Evolutionary conservation across 92 coral and sea anemone genomes (phyloP).

Genomic region (Muricea muricata): DNA sequence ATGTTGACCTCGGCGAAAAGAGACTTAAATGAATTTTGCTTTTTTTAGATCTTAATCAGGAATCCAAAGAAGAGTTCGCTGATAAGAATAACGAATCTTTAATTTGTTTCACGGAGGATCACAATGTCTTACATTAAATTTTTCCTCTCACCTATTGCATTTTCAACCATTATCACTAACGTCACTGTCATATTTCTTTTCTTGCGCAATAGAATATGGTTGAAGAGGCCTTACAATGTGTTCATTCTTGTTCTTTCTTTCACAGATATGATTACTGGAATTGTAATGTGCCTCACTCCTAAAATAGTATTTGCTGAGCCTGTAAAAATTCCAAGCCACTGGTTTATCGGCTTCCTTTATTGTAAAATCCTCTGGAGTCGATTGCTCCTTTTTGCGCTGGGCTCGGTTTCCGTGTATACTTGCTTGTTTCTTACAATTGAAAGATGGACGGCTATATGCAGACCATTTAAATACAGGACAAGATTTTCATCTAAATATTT

Average conservation of each 20-base stretch:
- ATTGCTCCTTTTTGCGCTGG: constrained; percentile 19
- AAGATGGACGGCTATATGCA: constrained; percentile 78
- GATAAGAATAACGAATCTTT: no score
- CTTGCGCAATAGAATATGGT: constrained; percentile 55
- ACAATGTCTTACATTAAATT: not conserved
- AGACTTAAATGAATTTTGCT: no score
- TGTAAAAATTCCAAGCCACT: not conserved
- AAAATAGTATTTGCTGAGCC: constrained; percentile 7
- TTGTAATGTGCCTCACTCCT: constrained; percentile 17
- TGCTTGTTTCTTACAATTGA: constrained; percentile 64
- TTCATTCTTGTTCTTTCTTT: constrained; percentile 72
- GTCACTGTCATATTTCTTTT: constrained; percentile 25
- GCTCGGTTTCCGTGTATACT: constrained; percentile 14
- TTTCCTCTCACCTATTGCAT: not conserved
- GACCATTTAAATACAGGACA: constrained; percentile 69
- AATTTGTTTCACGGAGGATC: no score
- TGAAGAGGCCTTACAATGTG: constrained; percentile 70
- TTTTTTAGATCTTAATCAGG: no score
- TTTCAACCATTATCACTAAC: not conserved
- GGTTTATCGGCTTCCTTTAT: constrained; percentile 19
- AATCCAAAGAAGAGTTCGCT: no score
- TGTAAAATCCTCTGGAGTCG: not conserved
- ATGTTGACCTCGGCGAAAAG: no score
- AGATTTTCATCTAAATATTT: constrained; percentile 59
- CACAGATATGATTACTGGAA: constrained; percentile 79